Conservation (phyloP, 1,140 invertebrate genomes). For the Neodiprion lecontei region DNA sequence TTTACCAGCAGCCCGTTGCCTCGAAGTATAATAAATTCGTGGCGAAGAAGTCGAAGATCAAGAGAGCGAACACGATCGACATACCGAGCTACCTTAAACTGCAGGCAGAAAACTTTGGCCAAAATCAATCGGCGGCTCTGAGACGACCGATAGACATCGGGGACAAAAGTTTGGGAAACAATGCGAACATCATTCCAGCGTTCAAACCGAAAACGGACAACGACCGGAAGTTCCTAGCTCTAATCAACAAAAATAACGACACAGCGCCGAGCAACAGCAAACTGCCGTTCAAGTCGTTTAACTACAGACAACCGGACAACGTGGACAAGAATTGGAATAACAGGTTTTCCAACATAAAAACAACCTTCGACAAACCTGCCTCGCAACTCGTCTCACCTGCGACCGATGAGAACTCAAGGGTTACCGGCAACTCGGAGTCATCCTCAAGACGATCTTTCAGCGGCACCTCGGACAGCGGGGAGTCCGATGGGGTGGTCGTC, state of each 20-base stretch:
- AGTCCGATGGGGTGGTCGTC: constrained; percentile 27
- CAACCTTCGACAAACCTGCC: constrained; percentile 73
- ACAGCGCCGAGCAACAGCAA: constrained; percentile 41
- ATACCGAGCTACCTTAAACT: constrained; percentile 74
- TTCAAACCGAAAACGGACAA: constrained; percentile 85
- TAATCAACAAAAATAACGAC: constrained; percentile 78
- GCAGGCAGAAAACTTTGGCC: constrained; percentile 47
- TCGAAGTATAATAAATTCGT: constrained; percentile 64
- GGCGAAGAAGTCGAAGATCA: constrained; percentile 79
- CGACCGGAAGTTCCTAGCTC: constrained; percentile 83
- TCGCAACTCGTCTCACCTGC: constrained; percentile 16
- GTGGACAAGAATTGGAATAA: constrained; percentile 74
- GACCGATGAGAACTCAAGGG: background rate
- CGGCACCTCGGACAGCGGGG: constrained; percentile 11
- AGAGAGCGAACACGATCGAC: constrained; percentile 87
- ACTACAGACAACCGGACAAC: constrained; percentile 37
- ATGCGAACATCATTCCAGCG: constrained; percentile 63
- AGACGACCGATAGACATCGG: constrained; percentile 67
- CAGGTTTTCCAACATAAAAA: constrained; percentile 85
- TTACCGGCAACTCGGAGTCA: background rate
- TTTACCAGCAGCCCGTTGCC: constrained; percentile 25
- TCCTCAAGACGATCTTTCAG: background rate
- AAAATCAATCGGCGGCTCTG: constrained; percentile 58
- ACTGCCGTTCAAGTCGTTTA: constrained; percentile 48
- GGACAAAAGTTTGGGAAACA: constrained; percentile 47